Base-by-base conservation (phyloP, 2,888 invertebrate genomes). In the Balanococcus diminutus region DNA sequence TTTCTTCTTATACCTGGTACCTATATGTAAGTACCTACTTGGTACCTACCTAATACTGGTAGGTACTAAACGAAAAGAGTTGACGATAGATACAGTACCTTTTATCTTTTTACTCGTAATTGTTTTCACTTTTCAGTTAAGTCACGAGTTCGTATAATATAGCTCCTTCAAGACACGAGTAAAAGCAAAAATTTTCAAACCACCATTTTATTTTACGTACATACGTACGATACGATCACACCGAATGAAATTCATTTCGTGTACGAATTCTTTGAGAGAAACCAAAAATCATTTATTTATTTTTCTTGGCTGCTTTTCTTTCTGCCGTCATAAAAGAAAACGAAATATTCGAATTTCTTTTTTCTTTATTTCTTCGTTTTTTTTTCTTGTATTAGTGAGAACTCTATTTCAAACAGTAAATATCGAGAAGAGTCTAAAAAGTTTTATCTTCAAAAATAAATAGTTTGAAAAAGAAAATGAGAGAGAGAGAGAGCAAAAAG, bases 361-460 rank as follows among this genome's bases (percentile, higher is more conserved):
- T 46, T 56, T n/a, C 46, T 46, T 46, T 56, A n/a, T 56, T 56
- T 22, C 42, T 42, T 32, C 16, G 11, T 81, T 39, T 36, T 19
- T 39, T 46, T 56, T 56, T 82, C 25, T 82, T 56, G 82, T 82
- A 82, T 82, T 82, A 82, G 31, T 32, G 82, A 82, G 56, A 82
- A 82, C 56, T 82, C 82, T 46, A 82, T 82, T 82, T 82, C 82
- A 82, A 56, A 82, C 56, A 56, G 82, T 82, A 82, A 82, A 82
- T 82, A 82, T 82, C 56, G 82, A 82, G 82, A 82, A 82, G 82
- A 82, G 82, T 82, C 82, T 82, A 82, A 82, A 82, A 82, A 82
- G 82, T 82, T 82, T 82, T 51, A 82, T 82, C 82, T 82, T 51
- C 82, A 82, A 82, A 82, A 82, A 82, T 82, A 82, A 51, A 82